Base-by-base conservation (phyloP, 2,888 invertebrate species). In the Leptogaster cylindrica region DNA sequence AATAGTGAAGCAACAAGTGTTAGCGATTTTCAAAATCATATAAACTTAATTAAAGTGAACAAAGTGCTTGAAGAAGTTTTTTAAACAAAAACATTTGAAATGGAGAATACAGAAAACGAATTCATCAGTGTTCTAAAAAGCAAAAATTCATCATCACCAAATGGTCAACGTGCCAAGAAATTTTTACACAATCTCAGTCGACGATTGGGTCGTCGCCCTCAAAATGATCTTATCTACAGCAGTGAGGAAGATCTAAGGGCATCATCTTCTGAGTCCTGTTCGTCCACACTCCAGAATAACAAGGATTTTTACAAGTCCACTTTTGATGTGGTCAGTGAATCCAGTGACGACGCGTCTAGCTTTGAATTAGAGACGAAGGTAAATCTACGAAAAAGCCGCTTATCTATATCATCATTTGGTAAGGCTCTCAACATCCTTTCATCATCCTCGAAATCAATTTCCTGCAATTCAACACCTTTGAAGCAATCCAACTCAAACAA, bases 381-480 rank as follows among this genome's bases (percentile, higher is more conserved):
- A 78, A 4, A 82, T 80, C 80, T 82, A 8, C 79, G 81, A 70
- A 73, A 73, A 39, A 72, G 70, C 8, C 73, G 67, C 8, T 79
- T 79, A 31, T 85, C 87, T 2, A 84, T 85, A 0, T 88, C 89
- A 20, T 88, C 88, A 39, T 81, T 89, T 39, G 84, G 87, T 55
- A 87, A 86, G 66, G 88, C 89, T 25, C 87, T 91, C 74, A 87
- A 89, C 55, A 87, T 83, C 72, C 79, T 87, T 33, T 83, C 86
- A 0, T 82, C 84, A 4, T 77, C 78, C 51, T 68, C 75, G 33
- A 84, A 89, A 33, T 88, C 89, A 0, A 83, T 86, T 50, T 89
- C 88, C 67, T 85, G 86, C 77, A 86, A 83, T 67, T 86, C 85
- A 63, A 82, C 81, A 8, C 79, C 80, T 6, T 68, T 77, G 14